Conservation (phyloP, 2,113 vertebrate species). For the Verasper variegatus region DNA sequence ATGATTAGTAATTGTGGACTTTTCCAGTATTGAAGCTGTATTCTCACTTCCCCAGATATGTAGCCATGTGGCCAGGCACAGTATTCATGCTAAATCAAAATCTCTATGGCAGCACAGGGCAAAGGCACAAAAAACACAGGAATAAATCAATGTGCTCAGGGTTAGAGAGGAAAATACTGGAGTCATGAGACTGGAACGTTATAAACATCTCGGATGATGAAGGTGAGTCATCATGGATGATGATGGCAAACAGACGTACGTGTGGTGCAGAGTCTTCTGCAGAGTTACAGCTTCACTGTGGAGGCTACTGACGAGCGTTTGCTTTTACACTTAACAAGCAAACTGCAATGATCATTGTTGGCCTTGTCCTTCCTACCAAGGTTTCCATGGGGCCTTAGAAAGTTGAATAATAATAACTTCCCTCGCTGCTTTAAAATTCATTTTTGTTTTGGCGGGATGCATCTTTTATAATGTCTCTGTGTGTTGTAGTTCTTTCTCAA, state of each 20-base stretch:
- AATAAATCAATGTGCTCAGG: background rate
- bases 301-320: background rate
- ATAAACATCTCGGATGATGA: slow-evolving; percentile 17
- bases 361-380: too few relatives aligned
- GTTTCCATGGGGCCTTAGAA: too few relatives aligned
- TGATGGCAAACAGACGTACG: slow-evolving; percentile 9
- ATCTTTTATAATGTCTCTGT: too few relatives aligned
- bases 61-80: slow-evolving; percentile 37
- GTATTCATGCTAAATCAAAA: background rate
- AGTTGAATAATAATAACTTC: too few relatives aligned
- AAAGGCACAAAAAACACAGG: background rate
- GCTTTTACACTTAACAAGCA: too few relatives aligned
- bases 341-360: too few relatives aligned
- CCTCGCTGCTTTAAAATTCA: too few relatives aligned
- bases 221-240: slow-evolving; percentile 59
- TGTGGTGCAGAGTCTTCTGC: too few relatives aligned
- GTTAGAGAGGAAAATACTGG: slow-evolving; percentile 17
- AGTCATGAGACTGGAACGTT: slow-evolving; percentile 41
- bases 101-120: background rate
- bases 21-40: background rate
- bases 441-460: too few relatives aligned
- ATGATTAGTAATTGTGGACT: background rate
- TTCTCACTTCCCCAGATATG: slow-evolving; percentile 48
- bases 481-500: too few relatives aligned
- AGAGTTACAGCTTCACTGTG: too few relatives aligned